Base-by-base conservation (phyloP, 30 jellyfish, hydroid and myxozoan species). In the Cassiopea andromeda region DNA sequence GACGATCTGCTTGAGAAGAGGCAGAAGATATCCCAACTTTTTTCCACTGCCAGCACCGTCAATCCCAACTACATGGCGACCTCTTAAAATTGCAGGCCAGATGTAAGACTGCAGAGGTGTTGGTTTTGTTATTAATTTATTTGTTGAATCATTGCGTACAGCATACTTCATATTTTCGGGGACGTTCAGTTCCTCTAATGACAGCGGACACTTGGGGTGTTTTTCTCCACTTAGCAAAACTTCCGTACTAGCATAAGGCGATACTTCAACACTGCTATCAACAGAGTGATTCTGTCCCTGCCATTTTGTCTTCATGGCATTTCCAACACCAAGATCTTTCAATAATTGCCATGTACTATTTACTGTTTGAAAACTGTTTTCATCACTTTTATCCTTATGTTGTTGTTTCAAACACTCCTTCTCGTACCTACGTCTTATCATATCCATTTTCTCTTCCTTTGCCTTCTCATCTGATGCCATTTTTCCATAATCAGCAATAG, bases 71-170 rank as follows among this genome's bases (percentile, higher is more conserved):
- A 85, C 94, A 69, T 94, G 84, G 58, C 97, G 80, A n/a, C 87
- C 83, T 69, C 98, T 86, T 79, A 91, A 44, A 2, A 87, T 61
- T 10, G 98, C 96, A 2, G 98, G 98, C 97, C 95, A 94, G 71
- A 69, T 78, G 78, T 94, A 96, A 0, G 95, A 67, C 69, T 94
- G 98, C 61, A 94, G 61, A 18, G 90, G 94, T 46, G 92, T 71
- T 44, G 98, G 97, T 44, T 67, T 50, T 9, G 84, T 83, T 77
- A 89, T 69, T 27, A 85, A 71, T 38, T 66, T 46, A 47, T 77
- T 78, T 7, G 81, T 83, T 2, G 16, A 15, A 5, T 60, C 66
- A 60, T 60, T 69, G 4, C 87, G 61, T 49, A 88, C 44, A 8
- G 83, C 19, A n/a, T 14, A 61, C 69, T 72, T 77, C 89, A 93